A percentile compares a stretch with the other conserved stretches of the same genome.
Evolutionary conservation across 2,888 invertebrate genomes (phyloP).

Genomic region (Labia minor): DNA sequence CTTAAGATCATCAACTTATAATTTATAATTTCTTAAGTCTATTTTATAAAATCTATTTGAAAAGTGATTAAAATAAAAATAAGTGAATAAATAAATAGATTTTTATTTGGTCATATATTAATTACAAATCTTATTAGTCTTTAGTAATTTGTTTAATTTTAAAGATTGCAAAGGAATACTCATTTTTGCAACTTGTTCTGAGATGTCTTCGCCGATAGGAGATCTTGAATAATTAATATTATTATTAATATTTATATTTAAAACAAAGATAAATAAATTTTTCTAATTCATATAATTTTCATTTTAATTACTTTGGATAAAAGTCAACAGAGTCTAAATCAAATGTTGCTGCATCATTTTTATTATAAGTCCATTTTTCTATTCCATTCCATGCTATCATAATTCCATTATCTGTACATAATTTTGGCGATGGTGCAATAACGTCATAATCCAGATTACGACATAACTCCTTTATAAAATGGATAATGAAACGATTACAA

Average conservation of each 20-base stretch:
- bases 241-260: too few species aligned
- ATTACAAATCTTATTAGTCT: too few species aligned
- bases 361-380: conserved; percentile 50
- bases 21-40: too few species aligned
- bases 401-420: conserved; percentile 95
- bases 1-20: too few species aligned
- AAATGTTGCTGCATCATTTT: conserved; percentile 39
- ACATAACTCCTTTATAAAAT: conserved; percentile 57
- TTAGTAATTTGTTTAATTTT: not conserved
- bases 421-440: conserved; percentile 63
- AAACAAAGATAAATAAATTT: too few species aligned
- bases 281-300: too few species aligned
- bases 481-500: conserved; percentile 73
- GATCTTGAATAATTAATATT: not conserved
- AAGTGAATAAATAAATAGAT: too few species aligned
- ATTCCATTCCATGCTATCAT: conserved; percentile 99
- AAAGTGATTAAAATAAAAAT: too few species aligned
- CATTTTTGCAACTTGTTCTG: not conserved
- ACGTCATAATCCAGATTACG: conserved; percentile 51
- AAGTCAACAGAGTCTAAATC: conserved; percentile 48
- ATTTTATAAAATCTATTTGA: too few species aligned
- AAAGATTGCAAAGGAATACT: not conserved
- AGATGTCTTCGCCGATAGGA: not conserved
- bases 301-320: too few species aligned
- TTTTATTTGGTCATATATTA: too few species aligned